These are phyloP conservation scores for Oncopeltus fasciatus DNA, from an alignment of 1,140 invertebrate genomes.

Conservation along the genomic window DNA sequence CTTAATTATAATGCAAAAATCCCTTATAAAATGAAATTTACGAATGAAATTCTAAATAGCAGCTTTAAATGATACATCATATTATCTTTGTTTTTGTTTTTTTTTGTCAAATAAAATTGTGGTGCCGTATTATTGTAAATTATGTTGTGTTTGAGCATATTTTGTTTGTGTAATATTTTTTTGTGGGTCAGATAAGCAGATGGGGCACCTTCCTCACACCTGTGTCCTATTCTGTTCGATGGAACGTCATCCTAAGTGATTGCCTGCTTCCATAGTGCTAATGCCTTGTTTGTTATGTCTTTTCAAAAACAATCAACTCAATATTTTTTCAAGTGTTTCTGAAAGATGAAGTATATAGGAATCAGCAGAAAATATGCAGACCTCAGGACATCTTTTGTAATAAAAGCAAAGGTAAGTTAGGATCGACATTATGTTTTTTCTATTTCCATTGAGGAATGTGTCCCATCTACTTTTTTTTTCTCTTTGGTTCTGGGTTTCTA, in stretches of 20 bases:
- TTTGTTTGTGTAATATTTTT: too few species aligned
- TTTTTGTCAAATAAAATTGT: background rate
- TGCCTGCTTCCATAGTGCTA: background rate
- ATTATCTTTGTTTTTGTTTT: background rate
- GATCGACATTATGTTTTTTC: constrained; percentile 3
- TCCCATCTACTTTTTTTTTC: constrained; percentile 23
- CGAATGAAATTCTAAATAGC: too few species aligned
- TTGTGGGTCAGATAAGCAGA: constrained; percentile 21
- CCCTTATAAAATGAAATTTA: too few species aligned
- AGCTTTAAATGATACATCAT: too few species aligned
- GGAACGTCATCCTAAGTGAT: background rate
- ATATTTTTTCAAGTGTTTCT: background rate
- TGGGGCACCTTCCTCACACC: constrained; percentile 26
- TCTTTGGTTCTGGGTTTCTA: constrained; percentile 16
- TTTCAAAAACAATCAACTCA: background rate
- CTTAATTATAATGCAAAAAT: too few species aligned
- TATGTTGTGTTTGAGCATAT: too few species aligned
- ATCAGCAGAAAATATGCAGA: background rate
- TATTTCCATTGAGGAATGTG: constrained; percentile 24
- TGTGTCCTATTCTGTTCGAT: constrained; percentile 13
- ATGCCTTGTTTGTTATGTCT: background rate
- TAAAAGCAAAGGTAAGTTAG: constrained; percentile 14
- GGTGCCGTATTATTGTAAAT: too few species aligned
- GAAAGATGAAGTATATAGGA: background rate
- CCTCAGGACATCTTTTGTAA: background rate